Evolutionary conservation across 2,113 vertebrate genomes (phyloP).

Genomic region (Reinhardtius hippoglossoides): DNA sequence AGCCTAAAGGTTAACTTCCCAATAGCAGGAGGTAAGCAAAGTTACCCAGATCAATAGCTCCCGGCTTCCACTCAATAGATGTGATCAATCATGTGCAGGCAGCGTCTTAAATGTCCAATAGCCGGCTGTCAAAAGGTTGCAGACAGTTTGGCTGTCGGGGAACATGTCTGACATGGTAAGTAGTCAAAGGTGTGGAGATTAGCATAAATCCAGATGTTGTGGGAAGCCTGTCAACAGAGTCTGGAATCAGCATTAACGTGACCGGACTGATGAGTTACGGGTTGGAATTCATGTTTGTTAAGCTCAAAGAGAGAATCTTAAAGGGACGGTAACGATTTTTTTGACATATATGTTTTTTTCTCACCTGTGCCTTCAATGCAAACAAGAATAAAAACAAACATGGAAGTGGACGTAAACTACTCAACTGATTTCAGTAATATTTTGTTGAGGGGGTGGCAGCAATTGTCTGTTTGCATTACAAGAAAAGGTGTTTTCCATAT

Average conservation of each 20-base stretch:
- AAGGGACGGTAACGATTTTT: not conserved
- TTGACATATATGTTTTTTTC: slow-evolving; percentile 19
- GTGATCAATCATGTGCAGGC: slow-evolving; percentile 66
- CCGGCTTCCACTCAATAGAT: slow-evolving; percentile 47
- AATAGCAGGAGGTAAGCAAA: slow-evolving; percentile 76
- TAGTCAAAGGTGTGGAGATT: slow-evolving; percentile 31
- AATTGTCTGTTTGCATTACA: too few relatives aligned
- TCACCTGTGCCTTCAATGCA: not conserved
- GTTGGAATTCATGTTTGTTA: not conserved
- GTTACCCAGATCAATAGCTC: slow-evolving; percentile 55
- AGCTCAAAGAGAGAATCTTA: not conserved
- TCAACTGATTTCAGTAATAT: too few relatives aligned
- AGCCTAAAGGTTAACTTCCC: slow-evolving; percentile 50
- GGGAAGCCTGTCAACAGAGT: slow-evolving; percentile 20
- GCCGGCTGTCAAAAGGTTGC: slow-evolving; percentile 38
- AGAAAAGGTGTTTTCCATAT: too few relatives aligned
- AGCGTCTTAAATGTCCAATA: slow-evolving; percentile 54
- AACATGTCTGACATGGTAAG: slow-evolving; percentile 25
- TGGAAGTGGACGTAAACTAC: too few relatives aligned
- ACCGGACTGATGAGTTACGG: not conserved
- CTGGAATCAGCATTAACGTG: slow-evolving; percentile 2
- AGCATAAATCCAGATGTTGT: slow-evolving; percentile 33
- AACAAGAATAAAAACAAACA: too few relatives aligned
- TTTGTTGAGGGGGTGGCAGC: too few relatives aligned
- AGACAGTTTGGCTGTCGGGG: slow-evolving; percentile 36